Evolutionary conservation across 2,888 invertebrate genomes (phyloP).

Genomic region (Odontothrips loti): DNA sequence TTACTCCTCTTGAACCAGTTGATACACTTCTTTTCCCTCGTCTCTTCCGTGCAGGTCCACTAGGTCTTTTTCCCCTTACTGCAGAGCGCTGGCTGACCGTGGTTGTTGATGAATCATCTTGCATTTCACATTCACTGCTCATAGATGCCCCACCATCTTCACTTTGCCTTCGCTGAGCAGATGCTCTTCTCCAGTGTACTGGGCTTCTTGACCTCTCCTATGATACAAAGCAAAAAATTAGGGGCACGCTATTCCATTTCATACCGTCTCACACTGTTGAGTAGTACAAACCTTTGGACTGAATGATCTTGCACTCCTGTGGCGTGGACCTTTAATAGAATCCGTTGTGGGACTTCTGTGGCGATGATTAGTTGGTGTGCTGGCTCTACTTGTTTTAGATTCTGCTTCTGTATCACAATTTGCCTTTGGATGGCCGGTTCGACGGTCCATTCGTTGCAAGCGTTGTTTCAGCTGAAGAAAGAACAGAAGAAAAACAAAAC

Average conservation of each 20-base stretch:
- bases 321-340: slow-evolving; percentile 41
- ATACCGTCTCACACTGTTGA: too few relatives aligned
- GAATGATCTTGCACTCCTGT: slow-evolving; percentile 39
- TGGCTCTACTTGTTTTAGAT: neutral
- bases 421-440: slow-evolving; percentile 43
- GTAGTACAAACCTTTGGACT: neutral
- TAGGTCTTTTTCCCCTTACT: neutral
- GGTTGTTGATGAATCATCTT: slow-evolving; percentile 28
- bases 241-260: too few relatives aligned
- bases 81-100: slow-evolving; percentile 6
- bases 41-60: neutral
- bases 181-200: slow-evolving; percentile 16
- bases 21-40: slow-evolving; percentile 18
- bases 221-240: slow-evolving; percentile 33
- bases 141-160: slow-evolving; percentile 9
- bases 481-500: neutral
- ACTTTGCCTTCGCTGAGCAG: slow-evolving; percentile 11
- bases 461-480: slow-evolving; percentile 60
- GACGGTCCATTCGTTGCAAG: slow-evolving; percentile 63
- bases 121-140: slow-evolving; percentile 28
- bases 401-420: neutral
- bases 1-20: neutral
- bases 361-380: neutral
- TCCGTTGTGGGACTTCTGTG: slow-evolving; percentile 44
- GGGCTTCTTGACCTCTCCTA: neutral